These are phyloP conservation scores for Limnodromus scolopaceus DNA, from an alignment of 2,797 vertebrate species.

Conservation along the genomic window DNA sequence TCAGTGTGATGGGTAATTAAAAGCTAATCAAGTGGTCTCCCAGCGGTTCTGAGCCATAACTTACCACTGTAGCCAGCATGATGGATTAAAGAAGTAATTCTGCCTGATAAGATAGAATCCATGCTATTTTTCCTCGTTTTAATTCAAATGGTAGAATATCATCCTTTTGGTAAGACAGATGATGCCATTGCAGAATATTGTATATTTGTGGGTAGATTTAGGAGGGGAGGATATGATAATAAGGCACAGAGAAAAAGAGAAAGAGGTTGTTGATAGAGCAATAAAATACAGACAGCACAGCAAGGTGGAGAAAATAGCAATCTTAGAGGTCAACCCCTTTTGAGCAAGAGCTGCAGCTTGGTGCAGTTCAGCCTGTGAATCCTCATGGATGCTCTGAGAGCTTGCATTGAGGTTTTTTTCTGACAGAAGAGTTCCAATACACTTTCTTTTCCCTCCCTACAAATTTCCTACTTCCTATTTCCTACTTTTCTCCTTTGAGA, in stretches of 20 bases:
- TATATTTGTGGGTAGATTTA: not conserved
- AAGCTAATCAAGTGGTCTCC: not conserved
- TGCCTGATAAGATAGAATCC: not conserved
- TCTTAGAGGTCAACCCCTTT: not conserved
- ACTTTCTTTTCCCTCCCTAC: not conserved
- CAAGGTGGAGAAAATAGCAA: not conserved
- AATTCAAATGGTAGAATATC: not conserved
- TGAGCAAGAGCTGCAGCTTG: not conserved
- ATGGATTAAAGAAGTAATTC: conserved; percentile 26
- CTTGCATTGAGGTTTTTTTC: not conserved
- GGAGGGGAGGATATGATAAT: not conserved
- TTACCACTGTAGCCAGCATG: not conserved
- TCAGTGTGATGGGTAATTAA: conserved; percentile 16
- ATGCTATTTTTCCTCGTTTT: not conserved
- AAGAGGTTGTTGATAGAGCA: not conserved
- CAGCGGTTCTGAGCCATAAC: not conserved
- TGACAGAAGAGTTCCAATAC: not conserved
- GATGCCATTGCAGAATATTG: not conserved
- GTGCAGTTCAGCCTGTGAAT: not conserved
- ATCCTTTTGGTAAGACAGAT: not conserved
- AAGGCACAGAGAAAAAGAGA: not conserved
- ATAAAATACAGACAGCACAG: not conserved
- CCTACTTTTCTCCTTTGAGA: not conserved
- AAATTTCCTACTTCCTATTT: not conserved
- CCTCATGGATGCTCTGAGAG: not conserved